Conservation (phyloP, 2,888 invertebrate genomes). For the Parnassius orleans region DNA sequence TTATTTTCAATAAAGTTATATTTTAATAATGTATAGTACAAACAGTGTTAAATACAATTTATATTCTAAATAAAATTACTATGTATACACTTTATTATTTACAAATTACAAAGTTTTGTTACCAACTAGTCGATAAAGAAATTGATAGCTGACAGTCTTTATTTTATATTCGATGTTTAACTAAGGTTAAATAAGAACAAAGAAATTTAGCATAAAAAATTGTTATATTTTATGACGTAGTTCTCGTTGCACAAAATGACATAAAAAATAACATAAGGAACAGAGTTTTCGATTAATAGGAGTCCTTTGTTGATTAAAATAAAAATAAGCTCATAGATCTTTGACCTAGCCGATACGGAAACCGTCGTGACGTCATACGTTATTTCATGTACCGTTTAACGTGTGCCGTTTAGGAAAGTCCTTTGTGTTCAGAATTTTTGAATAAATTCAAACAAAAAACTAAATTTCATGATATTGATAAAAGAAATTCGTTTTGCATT, state of each 20-base stretch:
- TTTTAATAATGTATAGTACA: conserved; percentile 14
- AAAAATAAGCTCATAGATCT: conserved; percentile 2
- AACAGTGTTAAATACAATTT: conserved; percentile 22
- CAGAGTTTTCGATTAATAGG: too few relatives aligned
- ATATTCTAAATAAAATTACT: conserved; percentile 20
- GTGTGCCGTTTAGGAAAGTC: conserved; percentile 29
- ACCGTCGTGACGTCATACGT: conserved; percentile 28
- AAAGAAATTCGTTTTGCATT: neutral
- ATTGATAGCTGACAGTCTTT: conserved; percentile 27
- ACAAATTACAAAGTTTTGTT: conserved; percentile 22
- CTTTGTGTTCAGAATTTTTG: conserved; percentile 5
- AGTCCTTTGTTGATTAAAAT: too few relatives aligned
- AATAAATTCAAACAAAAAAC: neutral
- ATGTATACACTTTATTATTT: conserved; percentile 14
- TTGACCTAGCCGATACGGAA: conserved; percentile 25
- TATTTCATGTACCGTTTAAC: conserved; percentile 34
- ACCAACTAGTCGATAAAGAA: conserved; percentile 10
- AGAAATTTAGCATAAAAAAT: too few relatives aligned
- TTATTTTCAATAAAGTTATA: conserved; percentile 4
- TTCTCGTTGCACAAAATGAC: too few relatives aligned
- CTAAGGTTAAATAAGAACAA: neutral
- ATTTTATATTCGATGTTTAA: conserved; percentile 27
- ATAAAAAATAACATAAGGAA: too few relatives aligned
- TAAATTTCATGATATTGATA: neutral
- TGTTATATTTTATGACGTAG: too few relatives aligned